A percentile compares a stretch with the other conserved stretches of the same genome.
phyloP scores from a whole-genome alignment of 1,140 invertebrate species.

The Papilio helenus region DNA sequence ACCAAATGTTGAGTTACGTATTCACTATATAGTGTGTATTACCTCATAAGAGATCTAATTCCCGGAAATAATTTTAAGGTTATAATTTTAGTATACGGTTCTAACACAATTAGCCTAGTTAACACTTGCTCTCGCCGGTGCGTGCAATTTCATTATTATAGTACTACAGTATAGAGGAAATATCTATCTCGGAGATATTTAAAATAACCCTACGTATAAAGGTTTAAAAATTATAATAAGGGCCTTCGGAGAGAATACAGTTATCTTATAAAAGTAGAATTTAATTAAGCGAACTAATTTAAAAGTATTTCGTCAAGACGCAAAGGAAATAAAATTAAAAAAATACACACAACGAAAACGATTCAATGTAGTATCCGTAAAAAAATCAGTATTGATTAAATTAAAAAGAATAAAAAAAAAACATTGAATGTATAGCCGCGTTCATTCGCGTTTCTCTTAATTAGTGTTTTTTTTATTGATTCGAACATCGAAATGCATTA shows the following conservation, averaged over 20 bases:
- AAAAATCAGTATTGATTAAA: constrained; percentile 37
- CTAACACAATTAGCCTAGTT: constrained; percentile 14
- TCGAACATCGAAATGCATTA: constrained; percentile 66
- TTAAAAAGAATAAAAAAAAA: constrained; percentile 33
- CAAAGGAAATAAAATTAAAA: constrained; percentile 21
- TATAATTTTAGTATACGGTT: neutral
- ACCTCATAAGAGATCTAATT: neutral
- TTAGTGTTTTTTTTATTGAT: constrained; percentile 49
- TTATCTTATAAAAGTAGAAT: neutral
- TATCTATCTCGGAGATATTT: neutral
- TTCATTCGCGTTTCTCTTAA: constrained; percentile 38
- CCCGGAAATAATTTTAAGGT: constrained; percentile 1
- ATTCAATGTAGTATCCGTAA: constrained; percentile 14
- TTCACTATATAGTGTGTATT: neutral
- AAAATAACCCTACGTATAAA: neutral
- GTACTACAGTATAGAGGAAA: neutral
- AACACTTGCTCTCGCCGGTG: constrained; percentile 6
- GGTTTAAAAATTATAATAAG: neutral
- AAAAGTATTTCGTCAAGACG: constrained; percentile 23
- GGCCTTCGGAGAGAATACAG: neutral
- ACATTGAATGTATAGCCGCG: neutral
- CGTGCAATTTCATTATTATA: neutral
- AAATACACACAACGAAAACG: neutral
- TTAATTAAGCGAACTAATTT: constrained; percentile 4
- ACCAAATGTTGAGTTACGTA: too few relatives aligned